phyloP scores from a whole-genome alignment of 2,888 invertebrate genomes.

The Nomada goodeniana region DNA sequence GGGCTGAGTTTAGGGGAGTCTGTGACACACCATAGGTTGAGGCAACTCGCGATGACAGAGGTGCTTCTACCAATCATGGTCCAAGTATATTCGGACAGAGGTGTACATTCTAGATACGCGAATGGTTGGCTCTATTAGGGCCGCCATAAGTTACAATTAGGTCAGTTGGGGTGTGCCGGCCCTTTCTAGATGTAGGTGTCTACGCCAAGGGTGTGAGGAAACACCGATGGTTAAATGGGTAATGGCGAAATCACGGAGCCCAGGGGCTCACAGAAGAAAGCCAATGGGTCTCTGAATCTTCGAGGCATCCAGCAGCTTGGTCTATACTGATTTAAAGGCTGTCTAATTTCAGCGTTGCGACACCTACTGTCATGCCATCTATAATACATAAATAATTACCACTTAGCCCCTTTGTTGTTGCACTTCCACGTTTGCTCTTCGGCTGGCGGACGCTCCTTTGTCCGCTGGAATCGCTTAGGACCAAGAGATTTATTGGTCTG shows the following conservation, averaged over 20 bases:
- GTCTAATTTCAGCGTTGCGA: slow-evolving; percentile 75
- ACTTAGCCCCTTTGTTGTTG: slow-evolving; percentile 79
- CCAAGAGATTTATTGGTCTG: slow-evolving; percentile 78
- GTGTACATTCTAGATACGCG: slow-evolving; percentile 61
- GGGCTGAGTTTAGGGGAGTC: background rate
- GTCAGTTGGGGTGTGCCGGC: slow-evolving; percentile 79
- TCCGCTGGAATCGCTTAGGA: slow-evolving; percentile 72
- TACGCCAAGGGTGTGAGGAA: slow-evolving; percentile 57
- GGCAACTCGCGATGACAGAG: slow-evolving; percentile 32
- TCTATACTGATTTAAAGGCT: slow-evolving; percentile 79
- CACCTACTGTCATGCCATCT: slow-evolving; percentile 58
- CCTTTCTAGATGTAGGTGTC: slow-evolving; percentile 73
- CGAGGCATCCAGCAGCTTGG: slow-evolving; percentile 55
- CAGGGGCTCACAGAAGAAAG: slow-evolving; percentile 26
- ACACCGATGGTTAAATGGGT: slow-evolving; percentile 23
- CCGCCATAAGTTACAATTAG: slow-evolving; percentile 84
- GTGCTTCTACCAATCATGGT: slow-evolving; percentile 54
- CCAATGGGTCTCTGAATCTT: slow-evolving; percentile 33
- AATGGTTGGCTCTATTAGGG: slow-evolving; percentile 79
- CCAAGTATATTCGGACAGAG: slow-evolving; percentile 43
- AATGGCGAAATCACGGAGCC: slow-evolving; percentile 36
- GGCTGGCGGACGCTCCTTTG: slow-evolving; percentile 69
- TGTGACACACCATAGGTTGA: background rate
- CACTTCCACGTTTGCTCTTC: slow-evolving; percentile 65
- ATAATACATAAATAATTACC: slow-evolving; percentile 82